A percentile compares a stretch with the other conserved stretches of the same genome.
Evolutionary conservation across 35 echinoderm and acorn worm species (phyloP).

Genomic region (Holothuria glaberrima): DNA sequence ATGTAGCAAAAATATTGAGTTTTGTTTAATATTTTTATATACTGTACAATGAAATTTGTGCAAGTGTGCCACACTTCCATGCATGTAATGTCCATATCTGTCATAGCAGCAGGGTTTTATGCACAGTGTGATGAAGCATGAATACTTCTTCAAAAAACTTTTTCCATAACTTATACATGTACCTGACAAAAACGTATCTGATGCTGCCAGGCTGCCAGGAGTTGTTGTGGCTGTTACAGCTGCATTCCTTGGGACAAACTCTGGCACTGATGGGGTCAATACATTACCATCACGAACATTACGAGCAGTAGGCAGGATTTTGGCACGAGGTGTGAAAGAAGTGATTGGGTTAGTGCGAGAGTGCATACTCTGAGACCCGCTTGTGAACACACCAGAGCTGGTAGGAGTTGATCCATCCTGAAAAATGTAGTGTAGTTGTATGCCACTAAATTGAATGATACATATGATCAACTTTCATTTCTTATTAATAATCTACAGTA

Average conservation of each 20-base stretch:
- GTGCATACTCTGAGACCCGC: constrained; percentile 10
- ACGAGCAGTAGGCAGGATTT: constrained; percentile 45
- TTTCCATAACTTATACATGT: too few species aligned
- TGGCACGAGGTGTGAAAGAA: constrained; percentile 41
- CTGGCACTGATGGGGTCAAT: constrained; percentile 74
- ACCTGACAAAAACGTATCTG: constrained; percentile 36
- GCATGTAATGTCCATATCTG: too few species aligned
- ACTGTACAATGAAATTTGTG: too few species aligned
- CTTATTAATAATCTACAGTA: too few species aligned
- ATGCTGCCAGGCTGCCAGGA: constrained; percentile 2
- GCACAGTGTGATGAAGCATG: too few species aligned
- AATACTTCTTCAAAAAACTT: too few species aligned
- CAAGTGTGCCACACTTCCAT: too few species aligned
- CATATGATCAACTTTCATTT: too few species aligned
- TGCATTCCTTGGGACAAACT: constrained; percentile 75
- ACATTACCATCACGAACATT: constrained; percentile 63
- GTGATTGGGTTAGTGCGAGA: constrained; percentile 30
- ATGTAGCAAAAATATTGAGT: too few species aligned
- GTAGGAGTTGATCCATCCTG: constrained; percentile 41
- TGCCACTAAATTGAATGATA: too few species aligned
- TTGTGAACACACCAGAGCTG: constrained; percentile 8
- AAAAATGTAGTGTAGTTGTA: neutral
- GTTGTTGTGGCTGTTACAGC: constrained; percentile 17
- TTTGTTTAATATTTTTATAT: too few species aligned
- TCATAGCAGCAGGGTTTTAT: too few species aligned